Conservation (phyloP, 2,888 invertebrate species). For the Smittia aterrima region DNA sequence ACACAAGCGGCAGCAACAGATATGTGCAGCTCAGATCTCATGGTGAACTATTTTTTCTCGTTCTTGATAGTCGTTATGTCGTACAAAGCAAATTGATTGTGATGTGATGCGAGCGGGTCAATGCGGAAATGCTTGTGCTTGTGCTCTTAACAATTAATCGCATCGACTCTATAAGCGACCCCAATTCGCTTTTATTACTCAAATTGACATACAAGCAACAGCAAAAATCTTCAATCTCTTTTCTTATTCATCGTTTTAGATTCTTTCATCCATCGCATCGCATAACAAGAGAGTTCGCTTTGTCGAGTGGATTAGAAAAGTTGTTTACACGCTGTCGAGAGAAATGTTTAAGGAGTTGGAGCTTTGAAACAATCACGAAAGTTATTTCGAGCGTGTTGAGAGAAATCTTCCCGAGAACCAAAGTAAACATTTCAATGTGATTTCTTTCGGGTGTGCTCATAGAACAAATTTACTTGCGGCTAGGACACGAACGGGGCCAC, state of each 20-base stretch:
- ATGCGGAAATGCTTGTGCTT: conserved; percentile 15
- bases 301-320: neutral
- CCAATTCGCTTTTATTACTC: conserved; percentile 19
- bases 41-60: conserved; percentile 5
- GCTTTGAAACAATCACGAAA: neutral
- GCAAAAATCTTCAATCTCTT: conserved; percentile 3
- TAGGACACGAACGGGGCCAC: neutral
- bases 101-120: conserved; percentile 9
- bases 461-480: neutral
- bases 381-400: neutral
- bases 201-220: neutral
- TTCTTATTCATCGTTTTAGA: neutral
- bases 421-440: conserved; percentile 24
- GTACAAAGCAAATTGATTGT: conserved; percentile 20
- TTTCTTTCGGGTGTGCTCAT: neutral
- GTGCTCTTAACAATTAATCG: conserved; percentile 2
- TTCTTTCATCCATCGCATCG: conserved; percentile 13
- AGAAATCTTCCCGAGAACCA: neutral
- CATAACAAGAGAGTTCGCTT: neutral
- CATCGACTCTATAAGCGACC: neutral
- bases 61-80: neutral
- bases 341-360: conserved; percentile 6
- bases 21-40: too few species aligned
- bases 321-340: neutral
- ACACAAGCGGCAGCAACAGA: neutral